Conservation (phyloP, 2,113 vertebrate genomes). For the Microtus ochrogaster region DNA sequence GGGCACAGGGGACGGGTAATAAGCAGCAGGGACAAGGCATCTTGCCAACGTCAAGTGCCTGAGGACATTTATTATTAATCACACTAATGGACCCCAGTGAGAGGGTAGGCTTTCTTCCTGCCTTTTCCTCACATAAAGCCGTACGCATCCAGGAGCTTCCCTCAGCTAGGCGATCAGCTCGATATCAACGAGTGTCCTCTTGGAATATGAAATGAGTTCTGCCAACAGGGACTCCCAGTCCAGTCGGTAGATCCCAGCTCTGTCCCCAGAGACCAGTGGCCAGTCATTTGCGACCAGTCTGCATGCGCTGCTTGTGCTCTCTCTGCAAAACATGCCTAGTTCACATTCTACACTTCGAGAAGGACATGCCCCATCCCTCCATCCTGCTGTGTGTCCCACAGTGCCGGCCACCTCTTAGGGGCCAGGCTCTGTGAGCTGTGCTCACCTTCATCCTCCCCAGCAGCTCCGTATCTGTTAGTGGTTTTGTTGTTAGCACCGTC, state of each 20-base stretch:
- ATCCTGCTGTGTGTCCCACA: neutral
- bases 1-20: neutral
- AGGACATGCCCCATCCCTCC: neutral
- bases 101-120: constrained; percentile 16
- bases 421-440: neutral
- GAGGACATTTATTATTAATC: constrained; percentile 66
- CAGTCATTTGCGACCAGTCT: neutral
- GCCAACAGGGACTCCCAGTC: neutral
- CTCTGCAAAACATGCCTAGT: neutral
- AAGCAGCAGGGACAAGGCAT: neutral
- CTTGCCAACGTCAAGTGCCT: neutral
- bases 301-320: neutral
- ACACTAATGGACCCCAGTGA: constrained; percentile 23
- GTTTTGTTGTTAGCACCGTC: neutral
- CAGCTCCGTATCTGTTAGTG: neutral
- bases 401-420: neutral
- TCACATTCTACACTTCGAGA: neutral
- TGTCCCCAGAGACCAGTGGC: neutral
- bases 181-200: neutral
- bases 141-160: neutral
- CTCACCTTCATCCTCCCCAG: neutral
- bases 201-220: constrained; percentile 34
- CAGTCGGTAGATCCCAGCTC: neutral
- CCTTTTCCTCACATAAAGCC: constrained; percentile 23
- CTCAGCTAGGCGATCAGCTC: neutral